Conservation (phyloP, 2,113 vertebrate species). For the Poecile atricapillus region DNA sequence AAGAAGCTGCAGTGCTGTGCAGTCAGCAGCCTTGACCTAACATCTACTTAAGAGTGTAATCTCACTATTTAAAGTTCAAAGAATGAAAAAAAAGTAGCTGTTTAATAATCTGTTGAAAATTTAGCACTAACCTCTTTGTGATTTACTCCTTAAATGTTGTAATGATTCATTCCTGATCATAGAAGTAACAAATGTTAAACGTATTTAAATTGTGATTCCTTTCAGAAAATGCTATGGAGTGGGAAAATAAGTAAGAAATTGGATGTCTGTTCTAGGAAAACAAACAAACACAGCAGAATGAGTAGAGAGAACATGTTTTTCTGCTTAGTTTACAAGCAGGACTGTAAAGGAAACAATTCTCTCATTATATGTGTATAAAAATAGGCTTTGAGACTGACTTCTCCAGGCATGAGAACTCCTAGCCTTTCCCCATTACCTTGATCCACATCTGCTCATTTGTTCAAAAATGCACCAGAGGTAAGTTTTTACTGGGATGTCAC, state of each 20-base stretch:
- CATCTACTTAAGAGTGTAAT: background rate
- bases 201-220: background rate
- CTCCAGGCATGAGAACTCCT: slow-evolving; percentile 23
- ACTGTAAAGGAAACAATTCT: slow-evolving; percentile 24
- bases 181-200: background rate
- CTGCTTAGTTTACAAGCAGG: slow-evolving; percentile 24
- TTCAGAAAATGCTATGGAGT: background rate
- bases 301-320: slow-evolving; percentile 25
- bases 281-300: background rate
- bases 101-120: background rate
- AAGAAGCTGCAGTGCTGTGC: background rate
- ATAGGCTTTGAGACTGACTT: slow-evolving; percentile 9
- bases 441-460: slow-evolving; percentile 18
- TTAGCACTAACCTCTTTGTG: background rate
- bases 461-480: slow-evolving; percentile 30
- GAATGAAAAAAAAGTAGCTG: background rate
- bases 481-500: slow-evolving; percentile 20
- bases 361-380: background rate
- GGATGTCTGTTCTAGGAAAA: background rate
- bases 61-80: background rate
- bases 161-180: background rate
- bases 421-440: background rate
- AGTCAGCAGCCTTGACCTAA: background rate
- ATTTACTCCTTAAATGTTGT: background rate
- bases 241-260: background rate